phyloP scores from a whole-genome alignment of 2,888 invertebrate species.

The Synergus laeviventris region DNA sequence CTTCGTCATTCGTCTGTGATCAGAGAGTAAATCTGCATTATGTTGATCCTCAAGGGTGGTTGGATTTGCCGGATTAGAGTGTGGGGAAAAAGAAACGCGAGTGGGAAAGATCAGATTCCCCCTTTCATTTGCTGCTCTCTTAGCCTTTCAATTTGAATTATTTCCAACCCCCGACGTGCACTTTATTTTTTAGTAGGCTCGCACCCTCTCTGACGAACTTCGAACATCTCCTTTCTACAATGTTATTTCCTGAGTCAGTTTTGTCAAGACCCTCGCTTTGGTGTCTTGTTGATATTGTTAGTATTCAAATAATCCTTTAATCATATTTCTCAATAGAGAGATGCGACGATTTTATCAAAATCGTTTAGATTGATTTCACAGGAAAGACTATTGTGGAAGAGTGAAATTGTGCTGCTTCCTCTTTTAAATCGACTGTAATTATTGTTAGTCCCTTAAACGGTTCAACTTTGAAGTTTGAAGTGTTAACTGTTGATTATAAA shows the following conservation, averaged over 20 bases:
- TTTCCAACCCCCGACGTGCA: slow-evolving; percentile 12
- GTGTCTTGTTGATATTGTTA: slow-evolving; percentile 19
- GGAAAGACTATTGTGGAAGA: background rate
- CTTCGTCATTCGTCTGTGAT: slow-evolving; percentile 1
- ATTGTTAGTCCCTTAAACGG: background rate
- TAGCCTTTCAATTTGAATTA: slow-evolving; percentile 30
- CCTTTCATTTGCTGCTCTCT: slow-evolving; percentile 20
- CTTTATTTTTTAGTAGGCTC: slow-evolving; percentile 24
- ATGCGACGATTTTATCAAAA: background rate
- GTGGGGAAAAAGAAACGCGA: background rate
- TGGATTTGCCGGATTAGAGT: slow-evolving; percentile 10
- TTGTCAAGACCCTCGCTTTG: slow-evolving; percentile 14
- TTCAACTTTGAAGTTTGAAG: background rate
- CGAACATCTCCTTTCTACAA: slow-evolving; percentile 18
- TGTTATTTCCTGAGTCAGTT: slow-evolving; percentile 22
- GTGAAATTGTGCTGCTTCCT: background rate
- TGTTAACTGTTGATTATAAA: too few relatives aligned
- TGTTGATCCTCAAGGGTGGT: background rate
- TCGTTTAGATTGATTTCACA: too few relatives aligned
- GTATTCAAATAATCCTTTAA: background rate
- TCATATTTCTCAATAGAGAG: slow-evolving; percentile 18
- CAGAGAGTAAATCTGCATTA: slow-evolving; percentile 20
- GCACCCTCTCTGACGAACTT: background rate
- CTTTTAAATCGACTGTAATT: background rate
- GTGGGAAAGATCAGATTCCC: slow-evolving; percentile 7